Evolutionary conservation across 2,888 invertebrate genomes (phyloP).

Genomic region (Daptonema setosum): DNA sequence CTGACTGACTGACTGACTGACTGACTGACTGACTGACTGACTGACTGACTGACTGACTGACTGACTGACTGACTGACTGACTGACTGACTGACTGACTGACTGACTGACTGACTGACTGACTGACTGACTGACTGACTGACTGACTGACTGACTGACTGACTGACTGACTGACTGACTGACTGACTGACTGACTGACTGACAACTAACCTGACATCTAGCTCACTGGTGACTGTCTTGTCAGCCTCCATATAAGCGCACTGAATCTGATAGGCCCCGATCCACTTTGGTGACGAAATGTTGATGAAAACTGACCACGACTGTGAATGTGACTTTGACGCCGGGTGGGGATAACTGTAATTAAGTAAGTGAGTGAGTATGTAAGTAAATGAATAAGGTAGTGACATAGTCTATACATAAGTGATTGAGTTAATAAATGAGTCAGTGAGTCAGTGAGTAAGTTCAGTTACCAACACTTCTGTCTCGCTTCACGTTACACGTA

Average conservation of each 20-base stretch:
- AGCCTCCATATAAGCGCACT: conserved; percentile 20
- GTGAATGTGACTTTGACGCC: conserved; percentile 21
- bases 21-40: too few species aligned
- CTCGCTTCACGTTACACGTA: conserved; percentile 20
- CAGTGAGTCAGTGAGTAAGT: not conserved
- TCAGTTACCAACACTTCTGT: conserved; percentile 15
- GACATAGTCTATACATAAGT: not conserved
- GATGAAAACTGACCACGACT: conserved; percentile 23
- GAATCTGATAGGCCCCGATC: conserved; percentile 23
- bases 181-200: not conserved
- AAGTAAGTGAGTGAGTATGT: not conserved
- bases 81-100: too few species aligned
- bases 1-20: too few species aligned
- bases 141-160: too few species aligned
- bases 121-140: too few species aligned
- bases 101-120: too few species aligned
- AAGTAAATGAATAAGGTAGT: not conserved
- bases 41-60: too few species aligned
- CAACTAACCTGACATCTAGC: conserved; percentile 18
- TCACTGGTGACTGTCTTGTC: conserved; percentile 17
- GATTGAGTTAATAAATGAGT: too few species aligned
- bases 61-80: too few species aligned
- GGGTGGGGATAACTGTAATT: conserved; percentile 19
- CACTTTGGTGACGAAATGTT: conserved; percentile 23
- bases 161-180: too few species aligned